Conservation (phyloP, 2,888 invertebrate species). For the Temnothorax unifasciatus region DNA sequence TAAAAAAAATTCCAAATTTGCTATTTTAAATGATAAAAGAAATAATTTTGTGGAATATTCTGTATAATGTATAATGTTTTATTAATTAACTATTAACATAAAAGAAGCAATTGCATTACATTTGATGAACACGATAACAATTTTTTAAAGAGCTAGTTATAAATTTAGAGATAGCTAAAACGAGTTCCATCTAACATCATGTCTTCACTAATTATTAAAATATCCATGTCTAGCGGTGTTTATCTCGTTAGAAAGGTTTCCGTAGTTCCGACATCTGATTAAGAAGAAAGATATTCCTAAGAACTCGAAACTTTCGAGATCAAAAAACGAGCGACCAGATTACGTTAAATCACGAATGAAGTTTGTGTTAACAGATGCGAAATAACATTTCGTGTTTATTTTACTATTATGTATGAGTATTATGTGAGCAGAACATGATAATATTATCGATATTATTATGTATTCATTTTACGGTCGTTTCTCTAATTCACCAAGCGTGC, state of each 20-base stretch:
- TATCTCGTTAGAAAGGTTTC: constrained; percentile 14
- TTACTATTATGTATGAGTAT: not conserved
- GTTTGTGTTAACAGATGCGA: not conserved
- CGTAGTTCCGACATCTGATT: constrained; percentile 22
- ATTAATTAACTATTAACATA: constrained; percentile 17
- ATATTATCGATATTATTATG: constrained; percentile 24
- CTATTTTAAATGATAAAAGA: not conserved
- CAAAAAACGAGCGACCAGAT: not conserved
- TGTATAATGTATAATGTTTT: not conserved
- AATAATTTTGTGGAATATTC: not conserved
- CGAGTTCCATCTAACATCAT: not conserved
- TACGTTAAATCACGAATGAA: constrained; percentile 5
- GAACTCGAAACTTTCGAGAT: not conserved
- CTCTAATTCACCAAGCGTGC: not conserved
- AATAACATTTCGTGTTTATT: constrained; percentile 14
- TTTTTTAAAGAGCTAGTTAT: not conserved
- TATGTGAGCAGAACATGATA: no score
- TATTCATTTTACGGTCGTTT: not conserved
- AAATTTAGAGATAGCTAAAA: constrained; percentile 1
- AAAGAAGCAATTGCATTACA: not conserved
- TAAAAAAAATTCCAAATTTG: not conserved
- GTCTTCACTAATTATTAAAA: not conserved
- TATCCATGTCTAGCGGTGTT: not conserved
- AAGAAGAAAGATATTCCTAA: constrained; percentile 12
- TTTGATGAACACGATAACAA: not conserved